Conservation (phyloP, 2,797 vertebrate species). For the Macroramphosus scolopax region DNA sequence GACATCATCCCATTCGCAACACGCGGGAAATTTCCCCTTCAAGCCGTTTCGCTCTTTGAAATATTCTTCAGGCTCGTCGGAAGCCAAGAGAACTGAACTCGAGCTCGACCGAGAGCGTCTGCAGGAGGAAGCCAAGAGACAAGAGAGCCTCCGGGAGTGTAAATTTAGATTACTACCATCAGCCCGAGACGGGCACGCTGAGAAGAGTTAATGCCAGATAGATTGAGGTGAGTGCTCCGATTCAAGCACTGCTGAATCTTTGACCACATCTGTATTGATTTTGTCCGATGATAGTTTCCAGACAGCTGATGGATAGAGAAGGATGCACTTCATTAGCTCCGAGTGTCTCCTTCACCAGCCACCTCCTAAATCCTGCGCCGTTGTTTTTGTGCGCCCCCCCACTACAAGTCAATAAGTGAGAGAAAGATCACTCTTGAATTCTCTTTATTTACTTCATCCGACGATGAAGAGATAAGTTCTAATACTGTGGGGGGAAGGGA, state of each 20-base stretch:
- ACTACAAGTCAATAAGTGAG: slow-evolving; percentile 53
- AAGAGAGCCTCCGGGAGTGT: neutral
- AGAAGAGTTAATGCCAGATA: slow-evolving; percentile 59
- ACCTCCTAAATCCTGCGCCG: slow-evolving; percentile 68
- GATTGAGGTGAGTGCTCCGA: slow-evolving; percentile 59
- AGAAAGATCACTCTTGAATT: slow-evolving; percentile 28
- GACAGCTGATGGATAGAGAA: slow-evolving; percentile 73
- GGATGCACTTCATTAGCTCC: slow-evolving; percentile 74
- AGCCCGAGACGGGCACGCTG: too few relatives aligned
- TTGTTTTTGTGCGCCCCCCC: slow-evolving; percentile 53
- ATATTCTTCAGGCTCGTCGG: too few relatives aligned
- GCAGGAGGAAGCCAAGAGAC: too few relatives aligned
- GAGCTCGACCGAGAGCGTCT: too few relatives aligned
- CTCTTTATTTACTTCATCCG: slow-evolving; percentile 42
- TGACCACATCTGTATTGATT: slow-evolving; percentile 75
- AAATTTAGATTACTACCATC: slow-evolving; percentile 39
- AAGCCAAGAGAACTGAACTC: too few relatives aligned
- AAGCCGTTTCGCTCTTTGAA: too few relatives aligned
- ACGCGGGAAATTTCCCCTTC: too few relatives aligned
- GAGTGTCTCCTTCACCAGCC: slow-evolving; percentile 37
- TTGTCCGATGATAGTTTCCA: slow-evolving; percentile 56
- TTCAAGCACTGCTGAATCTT: slow-evolving; percentile 60
- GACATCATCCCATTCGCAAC: too few relatives aligned
- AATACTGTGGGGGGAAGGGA: slow-evolving; percentile 10
- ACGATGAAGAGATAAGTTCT: slow-evolving; percentile 53